Percentiles rank a stretch among this genome's conserved stretches.
phyloP scores from a whole-genome alignment of 2,113 vertebrate species.

The Ceratotherium simum region DNA sequence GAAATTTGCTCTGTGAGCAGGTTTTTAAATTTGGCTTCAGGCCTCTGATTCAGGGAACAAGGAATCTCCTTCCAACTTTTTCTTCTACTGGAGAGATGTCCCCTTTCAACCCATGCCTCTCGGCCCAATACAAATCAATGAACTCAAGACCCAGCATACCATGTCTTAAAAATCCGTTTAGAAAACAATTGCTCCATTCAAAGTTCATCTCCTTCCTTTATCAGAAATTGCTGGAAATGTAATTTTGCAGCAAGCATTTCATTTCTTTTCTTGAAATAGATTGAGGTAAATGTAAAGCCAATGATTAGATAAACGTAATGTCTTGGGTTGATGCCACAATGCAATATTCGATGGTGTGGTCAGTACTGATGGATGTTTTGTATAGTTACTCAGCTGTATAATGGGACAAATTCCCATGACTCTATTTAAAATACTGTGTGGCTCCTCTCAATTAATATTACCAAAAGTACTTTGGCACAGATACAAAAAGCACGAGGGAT shows the following conservation, averaged over 20 bases:
- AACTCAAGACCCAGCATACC: slow-evolving; percentile 64
- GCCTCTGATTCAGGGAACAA: slow-evolving; percentile 35
- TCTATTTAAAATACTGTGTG: slow-evolving; percentile 82
- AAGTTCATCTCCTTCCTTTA: slow-evolving; percentile 76
- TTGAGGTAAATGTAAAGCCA: slow-evolving; percentile 76
- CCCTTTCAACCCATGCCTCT: slow-evolving; percentile 47
- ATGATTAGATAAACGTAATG: slow-evolving; percentile 68
- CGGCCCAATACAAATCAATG: slow-evolving; percentile 64
- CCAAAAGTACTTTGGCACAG: slow-evolving; percentile 81
- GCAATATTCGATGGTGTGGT: slow-evolving; percentile 74
- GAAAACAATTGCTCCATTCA: slow-evolving; percentile 78
- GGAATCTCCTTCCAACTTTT: not conserved
- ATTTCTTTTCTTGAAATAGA: slow-evolving; percentile 80
- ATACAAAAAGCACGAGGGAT: slow-evolving; percentile 79
- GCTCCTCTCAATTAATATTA: slow-evolving; percentile 83
- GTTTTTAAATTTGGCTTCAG: slow-evolving; percentile 61
- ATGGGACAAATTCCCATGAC: slow-evolving; percentile 76
- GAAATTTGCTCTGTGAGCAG: slow-evolving; percentile 58
- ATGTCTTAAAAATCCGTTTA: slow-evolving; percentile 79
- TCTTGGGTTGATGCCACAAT: slow-evolving; percentile 80
- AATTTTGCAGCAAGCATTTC: slow-evolving; percentile 78
- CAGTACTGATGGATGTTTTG: slow-evolving; percentile 81
- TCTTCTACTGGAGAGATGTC: slow-evolving; percentile 16
- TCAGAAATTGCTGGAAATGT: slow-evolving; percentile 79
- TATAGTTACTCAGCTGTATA: slow-evolving; percentile 81